Percentiles rank a stretch among this genome's conserved stretches.
Evolutionary conservation across 2,797 vertebrate species (phyloP).

Genomic region (Pogonophryne albipinna): DNA sequence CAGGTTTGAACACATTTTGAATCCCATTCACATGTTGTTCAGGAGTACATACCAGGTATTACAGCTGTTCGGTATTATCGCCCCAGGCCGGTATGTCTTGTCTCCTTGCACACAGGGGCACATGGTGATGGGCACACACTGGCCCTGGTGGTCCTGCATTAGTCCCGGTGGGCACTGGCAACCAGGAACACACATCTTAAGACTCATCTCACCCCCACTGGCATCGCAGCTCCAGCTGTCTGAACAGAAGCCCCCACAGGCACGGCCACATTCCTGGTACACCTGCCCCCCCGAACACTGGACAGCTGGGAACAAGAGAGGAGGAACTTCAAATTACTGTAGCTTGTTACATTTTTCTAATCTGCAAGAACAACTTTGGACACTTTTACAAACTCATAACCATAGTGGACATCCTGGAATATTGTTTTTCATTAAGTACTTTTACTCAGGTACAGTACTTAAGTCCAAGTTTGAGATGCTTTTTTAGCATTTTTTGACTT

Average conservation of each 20-base stretch:
- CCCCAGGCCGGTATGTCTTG: constrained; percentile 74
- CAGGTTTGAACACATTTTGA: not conserved
- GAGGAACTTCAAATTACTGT: no score
- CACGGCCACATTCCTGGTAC: constrained; percentile 87
- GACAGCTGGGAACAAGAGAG: constrained; percentile 71
- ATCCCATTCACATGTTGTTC: not conserved
- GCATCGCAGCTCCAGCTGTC: constrained; percentile 79
- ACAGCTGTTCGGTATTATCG: constrained; percentile 81
- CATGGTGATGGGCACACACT: constrained; percentile 85
- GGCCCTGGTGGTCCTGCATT: constrained; percentile 85
- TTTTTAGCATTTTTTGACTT: no score
- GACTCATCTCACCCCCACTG: constrained; percentile 22
- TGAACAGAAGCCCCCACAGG: constrained; percentile 85
- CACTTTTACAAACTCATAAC: not conserved
- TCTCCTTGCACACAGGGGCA: constrained; percentile 86
- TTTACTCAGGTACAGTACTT: no score
- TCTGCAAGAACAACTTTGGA: not conserved
- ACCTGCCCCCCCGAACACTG: constrained; percentile 88
- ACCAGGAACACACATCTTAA: constrained; percentile 86
- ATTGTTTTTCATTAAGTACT: no score
- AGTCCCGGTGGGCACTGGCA: constrained; percentile 89
- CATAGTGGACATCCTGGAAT: no score
- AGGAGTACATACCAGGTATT: constrained; percentile 86
- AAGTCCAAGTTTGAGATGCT: no score
- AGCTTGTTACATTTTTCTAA: not conserved